phyloP scores from a whole-genome alignment of 1,140 invertebrate genomes.

The Himalopsyche phryganea region DNA sequence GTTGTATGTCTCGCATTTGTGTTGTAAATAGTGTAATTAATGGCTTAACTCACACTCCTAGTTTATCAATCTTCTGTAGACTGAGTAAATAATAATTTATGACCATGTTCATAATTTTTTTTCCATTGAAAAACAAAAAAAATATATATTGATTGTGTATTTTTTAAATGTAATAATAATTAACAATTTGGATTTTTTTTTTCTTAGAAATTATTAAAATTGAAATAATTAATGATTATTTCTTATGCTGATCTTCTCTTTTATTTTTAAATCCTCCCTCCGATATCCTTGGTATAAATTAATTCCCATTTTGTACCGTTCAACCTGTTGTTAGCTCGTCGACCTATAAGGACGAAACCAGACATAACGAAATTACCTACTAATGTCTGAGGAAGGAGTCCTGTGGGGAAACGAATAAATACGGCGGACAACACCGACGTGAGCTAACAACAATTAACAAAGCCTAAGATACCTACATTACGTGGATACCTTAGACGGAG shows the following conservation, averaged over 20 bases:
- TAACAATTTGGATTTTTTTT: conserved; percentile 35
- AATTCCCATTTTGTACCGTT: too few species aligned
- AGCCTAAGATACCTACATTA: too few species aligned
- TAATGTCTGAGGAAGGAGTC: too few species aligned
- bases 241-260: conserved; percentile 27
- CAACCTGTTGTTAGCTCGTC: too few species aligned
- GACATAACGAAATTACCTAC: too few species aligned
- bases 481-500: too few species aligned
- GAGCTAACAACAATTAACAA: too few species aligned
- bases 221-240: conserved; percentile 30
- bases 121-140: conserved; percentile 31
- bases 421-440: too few species aligned
- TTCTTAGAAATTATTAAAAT: conserved; percentile 32
- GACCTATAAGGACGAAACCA: too few species aligned
- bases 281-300: too few species aligned
- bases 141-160: conserved; percentile 35
- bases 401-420: too few species aligned
- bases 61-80: conserved; percentile 35
- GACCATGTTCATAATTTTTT: conserved; percentile 30
- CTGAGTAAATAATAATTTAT: conserved; percentile 32
- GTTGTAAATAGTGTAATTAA: conserved; percentile 36
- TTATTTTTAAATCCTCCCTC: conserved; percentile 10
- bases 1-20: conserved; percentile 34
- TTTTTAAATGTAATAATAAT: conserved; percentile 34
- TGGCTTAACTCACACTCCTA: conserved; percentile 34